Evolutionary conservation across 2,113 vertebrate genomes (phyloP).

Genomic region (Gasterosteus aculeatus): DNA sequence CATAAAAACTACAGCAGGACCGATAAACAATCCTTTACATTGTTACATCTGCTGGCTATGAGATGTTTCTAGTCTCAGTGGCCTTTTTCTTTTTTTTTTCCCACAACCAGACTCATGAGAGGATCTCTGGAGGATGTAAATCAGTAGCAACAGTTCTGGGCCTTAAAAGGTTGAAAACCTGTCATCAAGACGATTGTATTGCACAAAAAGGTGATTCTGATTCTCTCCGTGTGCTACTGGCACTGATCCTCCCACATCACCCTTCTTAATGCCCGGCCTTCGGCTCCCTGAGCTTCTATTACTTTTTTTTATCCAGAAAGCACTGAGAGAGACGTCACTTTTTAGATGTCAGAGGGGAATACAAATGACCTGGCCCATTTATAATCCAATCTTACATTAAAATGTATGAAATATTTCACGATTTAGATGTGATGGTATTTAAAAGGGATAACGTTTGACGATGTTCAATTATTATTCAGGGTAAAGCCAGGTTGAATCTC

Average conservation of each 20-base stretch:
- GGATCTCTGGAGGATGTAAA: background rate
- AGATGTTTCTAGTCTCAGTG: background rate
- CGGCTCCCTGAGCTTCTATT: conserved; percentile 47
- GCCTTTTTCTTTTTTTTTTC: background rate
- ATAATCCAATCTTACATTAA: conserved; percentile 14
- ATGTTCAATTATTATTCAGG: conserved; percentile 7
- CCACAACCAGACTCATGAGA: background rate
- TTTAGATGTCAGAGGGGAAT: conserved; percentile 21
- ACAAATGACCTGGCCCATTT: conserved; percentile 26
- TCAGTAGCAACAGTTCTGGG: background rate
- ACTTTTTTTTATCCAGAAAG: conserved; percentile 30
- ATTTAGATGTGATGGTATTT: conserved; percentile 4
- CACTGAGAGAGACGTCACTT: conserved; percentile 24
- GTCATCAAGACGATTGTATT: conserved; percentile 5
- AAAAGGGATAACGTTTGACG: conserved; percentile 8
- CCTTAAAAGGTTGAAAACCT: background rate
- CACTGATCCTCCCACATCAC: conserved; percentile 15
- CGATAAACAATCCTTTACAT: background rate
- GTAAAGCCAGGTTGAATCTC: conserved; percentile 1
- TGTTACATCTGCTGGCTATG: background rate
- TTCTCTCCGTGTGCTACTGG: conserved; percentile 15
- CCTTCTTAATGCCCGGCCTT: conserved; percentile 49
- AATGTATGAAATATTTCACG: conserved; percentile 12
- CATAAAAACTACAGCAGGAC: background rate
- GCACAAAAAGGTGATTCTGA: conserved; percentile 31